Conservation (phyloP, 2,113 vertebrate species). For the Alligator mississippiensis region DNA sequence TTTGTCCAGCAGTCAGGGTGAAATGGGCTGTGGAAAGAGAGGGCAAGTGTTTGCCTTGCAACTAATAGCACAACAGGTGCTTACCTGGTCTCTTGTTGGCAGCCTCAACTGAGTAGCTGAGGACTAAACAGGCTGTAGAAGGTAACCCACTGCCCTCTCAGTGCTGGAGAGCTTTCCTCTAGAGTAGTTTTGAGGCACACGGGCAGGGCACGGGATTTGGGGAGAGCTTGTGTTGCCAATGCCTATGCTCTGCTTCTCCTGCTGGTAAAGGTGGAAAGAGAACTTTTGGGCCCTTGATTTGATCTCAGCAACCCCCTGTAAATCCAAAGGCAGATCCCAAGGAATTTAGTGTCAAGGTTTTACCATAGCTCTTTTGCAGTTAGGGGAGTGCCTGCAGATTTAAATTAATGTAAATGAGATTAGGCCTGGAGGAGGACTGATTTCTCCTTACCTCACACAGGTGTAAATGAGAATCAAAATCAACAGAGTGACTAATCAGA, state of each 20-base stretch:
- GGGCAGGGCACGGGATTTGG: fast-evolving
- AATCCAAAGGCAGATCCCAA: neutral
- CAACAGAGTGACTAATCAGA: neutral
- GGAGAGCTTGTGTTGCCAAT: neutral
- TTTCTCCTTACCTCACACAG: neutral
- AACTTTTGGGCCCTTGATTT: neutral
- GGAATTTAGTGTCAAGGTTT: neutral
- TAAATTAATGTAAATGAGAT: neutral
- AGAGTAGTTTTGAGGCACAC: neutral
- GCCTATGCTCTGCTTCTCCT: fast-evolving
- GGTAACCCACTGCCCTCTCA: neutral
- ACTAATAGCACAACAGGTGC: neutral
- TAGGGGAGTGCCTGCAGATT: neutral
- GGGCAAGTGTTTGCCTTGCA: neutral
- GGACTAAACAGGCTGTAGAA: neutral
- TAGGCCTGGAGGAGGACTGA: fast-evolving
- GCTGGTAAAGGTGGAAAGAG: fast-evolving
- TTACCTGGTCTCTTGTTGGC: neutral
- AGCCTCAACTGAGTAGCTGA: neutral
- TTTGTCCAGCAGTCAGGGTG: neutral
- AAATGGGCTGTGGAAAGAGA: neutral
- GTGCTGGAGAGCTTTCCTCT: neutral
- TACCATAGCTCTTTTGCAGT: fast-evolving
- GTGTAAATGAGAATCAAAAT: neutral
- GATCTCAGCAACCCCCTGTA: neutral